Evolutionary conservation across 2,797 vertebrate species (phyloP).

Genomic region (Tapera naevia): DNA sequence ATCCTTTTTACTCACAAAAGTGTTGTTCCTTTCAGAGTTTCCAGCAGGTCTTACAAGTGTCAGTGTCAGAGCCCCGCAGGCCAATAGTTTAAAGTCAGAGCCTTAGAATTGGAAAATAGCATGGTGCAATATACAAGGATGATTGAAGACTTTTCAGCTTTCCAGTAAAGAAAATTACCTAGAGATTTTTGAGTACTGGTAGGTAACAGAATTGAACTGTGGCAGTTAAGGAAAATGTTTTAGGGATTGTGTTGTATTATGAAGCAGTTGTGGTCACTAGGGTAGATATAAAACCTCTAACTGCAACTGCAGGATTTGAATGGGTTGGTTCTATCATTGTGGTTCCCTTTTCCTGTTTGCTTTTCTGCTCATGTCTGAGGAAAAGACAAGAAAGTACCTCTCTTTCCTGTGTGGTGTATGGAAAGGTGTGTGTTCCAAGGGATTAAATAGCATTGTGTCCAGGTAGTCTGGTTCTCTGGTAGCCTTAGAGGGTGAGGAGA

Average conservation of each 20-base stretch:
- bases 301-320: neutral
- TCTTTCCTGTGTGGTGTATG: neutral
- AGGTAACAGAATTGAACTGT: neutral
- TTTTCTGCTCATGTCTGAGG: neutral
- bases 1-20: neutral
- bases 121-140: neutral
- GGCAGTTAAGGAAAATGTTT: neutral
- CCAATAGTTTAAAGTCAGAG: neutral
- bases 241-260: neutral
- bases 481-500: neutral
- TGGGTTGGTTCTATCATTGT: neutral
- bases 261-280: neutral
- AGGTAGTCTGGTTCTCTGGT: neutral
- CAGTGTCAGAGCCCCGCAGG: rapidly evolving
- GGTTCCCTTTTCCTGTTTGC: neutral
- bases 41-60: neutral
- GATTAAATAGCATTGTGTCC: neutral
- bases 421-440: neutral
- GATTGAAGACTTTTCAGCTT: neutral
- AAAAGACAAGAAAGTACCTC: neutral
- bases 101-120: conserved; percentile 7
- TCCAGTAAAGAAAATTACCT: neutral
- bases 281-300: neutral
- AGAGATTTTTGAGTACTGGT: neutral
- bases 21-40: neutral